A percentile compares a stretch with the other conserved stretches of the same genome.
Conservation (phyloP, 2,113 vertebrate species). For the Xerus inauris region DNA sequence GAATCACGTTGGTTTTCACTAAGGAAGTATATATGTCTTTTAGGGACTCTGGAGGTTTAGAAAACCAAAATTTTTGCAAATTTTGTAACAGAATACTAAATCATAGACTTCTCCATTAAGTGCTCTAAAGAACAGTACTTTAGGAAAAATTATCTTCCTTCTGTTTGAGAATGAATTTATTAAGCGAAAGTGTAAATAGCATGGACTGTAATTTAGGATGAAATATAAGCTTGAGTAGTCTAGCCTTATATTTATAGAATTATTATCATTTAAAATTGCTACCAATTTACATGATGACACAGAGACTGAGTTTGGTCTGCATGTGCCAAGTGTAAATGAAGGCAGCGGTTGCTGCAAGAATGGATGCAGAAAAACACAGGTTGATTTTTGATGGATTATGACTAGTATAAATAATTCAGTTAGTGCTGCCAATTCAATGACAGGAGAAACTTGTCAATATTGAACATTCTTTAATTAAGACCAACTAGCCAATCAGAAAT, state of each 20-base stretch:
- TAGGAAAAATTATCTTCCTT: conserved; percentile 27
- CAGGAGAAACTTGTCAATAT: neutral
- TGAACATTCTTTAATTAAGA: conserved; percentile 25
- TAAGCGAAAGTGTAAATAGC: neutral
- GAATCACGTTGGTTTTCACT: neutral
- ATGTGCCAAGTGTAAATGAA: neutral
- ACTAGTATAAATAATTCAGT: neutral
- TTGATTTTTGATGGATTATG: neutral
- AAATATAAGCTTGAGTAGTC: neutral
- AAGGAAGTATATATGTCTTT: conserved; percentile 8
- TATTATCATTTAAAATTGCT: neutral
- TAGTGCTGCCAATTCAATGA: neutral
- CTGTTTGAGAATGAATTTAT: neutral
- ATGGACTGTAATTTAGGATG: neutral
- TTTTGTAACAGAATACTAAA: neutral
- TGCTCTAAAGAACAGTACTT: neutral
- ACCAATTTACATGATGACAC: neutral
- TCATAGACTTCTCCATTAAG: neutral
- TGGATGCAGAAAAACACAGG: neutral
- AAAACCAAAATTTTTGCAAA: conserved; percentile 26
- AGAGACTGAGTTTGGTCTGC: conserved; percentile 15
- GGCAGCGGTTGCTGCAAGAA: neutral
- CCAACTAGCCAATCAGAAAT: neutral
- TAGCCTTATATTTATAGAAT: neutral
- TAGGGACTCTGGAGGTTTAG: neutral